phyloP scores from a whole-genome alignment of 2,113 vertebrate genomes.

The Tachuris rubrigastra region DNA sequence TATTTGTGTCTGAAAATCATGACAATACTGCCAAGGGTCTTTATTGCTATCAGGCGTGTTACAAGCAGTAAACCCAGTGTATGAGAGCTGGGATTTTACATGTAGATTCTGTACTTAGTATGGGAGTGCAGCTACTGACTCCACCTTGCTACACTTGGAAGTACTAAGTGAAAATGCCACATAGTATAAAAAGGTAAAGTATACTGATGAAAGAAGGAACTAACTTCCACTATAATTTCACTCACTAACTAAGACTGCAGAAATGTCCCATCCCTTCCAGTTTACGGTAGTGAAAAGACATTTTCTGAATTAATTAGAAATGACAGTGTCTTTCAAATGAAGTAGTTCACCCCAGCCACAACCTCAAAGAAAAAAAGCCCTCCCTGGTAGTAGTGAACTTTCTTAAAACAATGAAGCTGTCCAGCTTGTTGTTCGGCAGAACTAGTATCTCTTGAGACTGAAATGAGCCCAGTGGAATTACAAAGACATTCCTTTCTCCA shows the following conservation, averaged over 20 bases:
- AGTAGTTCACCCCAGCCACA: neutral
- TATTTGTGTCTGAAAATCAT: conserved; percentile 31
- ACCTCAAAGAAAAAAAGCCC: neutral
- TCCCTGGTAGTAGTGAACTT: neutral
- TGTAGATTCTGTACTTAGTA: neutral
- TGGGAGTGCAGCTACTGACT: neutral
- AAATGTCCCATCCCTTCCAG: neutral
- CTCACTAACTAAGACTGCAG: neutral
- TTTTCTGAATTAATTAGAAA: neutral
- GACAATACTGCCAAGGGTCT: neutral
- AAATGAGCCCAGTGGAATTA: neutral
- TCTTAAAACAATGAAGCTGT: neutral
- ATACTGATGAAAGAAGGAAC: neutral
- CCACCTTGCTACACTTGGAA: neutral
- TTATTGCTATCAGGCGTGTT: neutral
- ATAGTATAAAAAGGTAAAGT: neutral
- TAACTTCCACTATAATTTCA: neutral
- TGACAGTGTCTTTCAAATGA: neutral
- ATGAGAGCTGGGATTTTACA: neutral
- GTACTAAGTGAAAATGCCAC: neutral
- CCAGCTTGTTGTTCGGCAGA: neutral
- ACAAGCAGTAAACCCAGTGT: neutral
- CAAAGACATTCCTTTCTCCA: neutral
- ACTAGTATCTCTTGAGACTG: neutral
- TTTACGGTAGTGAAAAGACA: neutral